These are phyloP conservation scores for Zoanthus sansibaricus DNA, from an alignment of 92 coral and sea anemone genomes.

Conservation along the genomic window DNA sequence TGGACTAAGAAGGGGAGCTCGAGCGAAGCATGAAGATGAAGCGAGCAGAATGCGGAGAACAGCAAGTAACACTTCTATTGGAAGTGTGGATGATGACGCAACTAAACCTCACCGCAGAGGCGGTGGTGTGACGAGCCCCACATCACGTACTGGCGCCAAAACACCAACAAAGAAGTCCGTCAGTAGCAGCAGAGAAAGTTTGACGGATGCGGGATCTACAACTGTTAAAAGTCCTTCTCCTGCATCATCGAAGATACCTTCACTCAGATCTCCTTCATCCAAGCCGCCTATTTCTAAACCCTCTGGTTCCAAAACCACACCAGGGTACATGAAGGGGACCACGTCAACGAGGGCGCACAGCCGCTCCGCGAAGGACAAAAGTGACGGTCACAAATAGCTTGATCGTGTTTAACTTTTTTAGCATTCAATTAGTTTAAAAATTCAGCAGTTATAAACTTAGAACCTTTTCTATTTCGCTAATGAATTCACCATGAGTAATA, in stretches of 20 bases:
- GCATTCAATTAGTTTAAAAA: background rate
- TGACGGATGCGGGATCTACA: slow-evolving; percentile 18
- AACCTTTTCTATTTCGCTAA: slow-evolving; percentile 24
- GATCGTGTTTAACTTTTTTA: background rate
- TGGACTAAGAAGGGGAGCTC: slow-evolving; percentile 47
- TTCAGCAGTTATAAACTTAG: slow-evolving; percentile 5
- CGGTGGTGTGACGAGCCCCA: slow-evolving; percentile 26
- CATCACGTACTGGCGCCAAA: slow-evolving; percentile 41
- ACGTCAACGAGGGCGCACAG: slow-evolving; percentile 33
- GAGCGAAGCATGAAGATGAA: slow-evolving; percentile 56
- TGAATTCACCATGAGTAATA: background rate
- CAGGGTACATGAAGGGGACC: slow-evolving; percentile 34
- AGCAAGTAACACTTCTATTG: slow-evolving; percentile 81
- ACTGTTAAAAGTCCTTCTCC: slow-evolving; percentile 13
- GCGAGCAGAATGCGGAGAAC: slow-evolving; percentile 48
- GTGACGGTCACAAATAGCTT: slow-evolving; percentile 25
- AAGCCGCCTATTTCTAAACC: slow-evolving; percentile 32
- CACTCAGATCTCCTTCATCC: slow-evolving; percentile 7
- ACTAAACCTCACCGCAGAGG: slow-evolving; percentile 43
- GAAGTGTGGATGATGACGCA: slow-evolving; percentile 56
- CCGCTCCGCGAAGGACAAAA: slow-evolving; percentile 17
- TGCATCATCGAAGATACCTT: slow-evolving; percentile 37
- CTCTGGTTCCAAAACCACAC: slow-evolving; percentile 25
- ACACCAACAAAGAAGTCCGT: slow-evolving; percentile 21
- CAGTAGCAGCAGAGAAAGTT: slow-evolving; percentile 46